Conservation (phyloP, 2,797 vertebrate species). For the Amblyopsis hoosieri region DNA sequence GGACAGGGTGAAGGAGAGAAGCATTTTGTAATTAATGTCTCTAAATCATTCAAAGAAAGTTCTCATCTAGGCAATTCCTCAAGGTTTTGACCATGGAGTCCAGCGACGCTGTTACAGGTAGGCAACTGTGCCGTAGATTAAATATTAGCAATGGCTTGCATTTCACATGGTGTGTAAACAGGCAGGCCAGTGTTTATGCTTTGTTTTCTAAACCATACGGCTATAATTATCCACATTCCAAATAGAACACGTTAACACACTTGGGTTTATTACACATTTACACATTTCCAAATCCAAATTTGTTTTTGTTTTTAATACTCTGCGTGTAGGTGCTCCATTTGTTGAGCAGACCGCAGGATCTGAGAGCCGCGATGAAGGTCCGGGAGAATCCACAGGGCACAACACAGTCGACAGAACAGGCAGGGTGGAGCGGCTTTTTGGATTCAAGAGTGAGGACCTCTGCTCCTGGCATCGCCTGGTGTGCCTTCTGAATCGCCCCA, state of each 20-base stretch:
- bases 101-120: slow-evolving; percentile 68
- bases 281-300: not conserved
- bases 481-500: slow-evolving; percentile 85
- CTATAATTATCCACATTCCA: not conserved
- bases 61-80: not conserved
- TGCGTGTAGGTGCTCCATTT: slow-evolving; percentile 48
- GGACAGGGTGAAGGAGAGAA: slow-evolving; percentile 33
- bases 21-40: slow-evolving; percentile 2
- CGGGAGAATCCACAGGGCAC: slow-evolving; percentile 19
- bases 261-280: too few species aligned
- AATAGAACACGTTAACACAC: too few species aligned
- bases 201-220: not conserved
- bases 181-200: not conserved
- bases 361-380: slow-evolving; percentile 45
- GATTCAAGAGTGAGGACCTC: slow-evolving; percentile 84
- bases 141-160: slow-evolving; percentile 2
- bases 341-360: slow-evolving; percentile 16
- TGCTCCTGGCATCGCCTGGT: slow-evolving; percentile 83
- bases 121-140: not conserved
- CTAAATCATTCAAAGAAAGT: not conserved
- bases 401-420: slow-evolving; percentile 33
- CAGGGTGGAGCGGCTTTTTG: slow-evolving; percentile 81
- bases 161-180: slow-evolving; percentile 25
- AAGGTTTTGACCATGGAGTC: slow-evolving; percentile 64
- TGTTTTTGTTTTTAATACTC: not conserved